Base-by-base conservation (phyloP, 1,140 invertebrate genomes). In the Subanguina moxae region DNA sequence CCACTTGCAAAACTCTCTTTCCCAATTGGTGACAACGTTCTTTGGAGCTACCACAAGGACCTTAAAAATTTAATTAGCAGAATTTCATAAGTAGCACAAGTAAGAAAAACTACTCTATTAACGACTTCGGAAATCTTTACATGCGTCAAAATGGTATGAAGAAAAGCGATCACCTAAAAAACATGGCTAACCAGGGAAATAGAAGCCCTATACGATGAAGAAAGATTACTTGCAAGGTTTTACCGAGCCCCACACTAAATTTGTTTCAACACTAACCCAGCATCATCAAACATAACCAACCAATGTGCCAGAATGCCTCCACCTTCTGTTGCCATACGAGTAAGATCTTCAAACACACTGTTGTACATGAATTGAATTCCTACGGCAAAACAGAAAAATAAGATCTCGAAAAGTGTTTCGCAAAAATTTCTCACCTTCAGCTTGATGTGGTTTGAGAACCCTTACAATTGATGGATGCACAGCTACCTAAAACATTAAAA, bases 381-480 rank as follows among this genome's bases (percentile, higher is more conserved):
- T 45, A 45, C 11, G n/a, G 11, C 43, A 45, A 45, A 45, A 45
- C n/a, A 45, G 43, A 45, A n/a, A n/a, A n/a, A n/a, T n/a, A n/a
- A n/a, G n/a, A n/a, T n/a, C n/a, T n/a, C n/a, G n/a, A n/a, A n/a
- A 13, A 45, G 11, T 45, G n/a, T 45, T 45, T 45, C n/a, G 11
- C 11, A 45, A 45, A 45, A 45, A 13, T 13, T 11, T 45, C 11
- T 45, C 11, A 45, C 43, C 43, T 77, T 87, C 83, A 15, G 88
- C 86, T 85, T 94, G 92, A 88, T 98, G 95, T 3, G 92, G 92
- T 83, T 97, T 97, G n/a, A 97, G 83, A 76, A 90, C n/a, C n/a
- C n/a, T n/a, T n/a, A n/a, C n/a, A n/a, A n/a, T n/a, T n/a, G n/a
- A n/a, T n/a, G n/a, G n/a, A n/a, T n/a, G n/a, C n/a, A n/a, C n/a